phyloP scores from a whole-genome alignment of 2,797 vertebrate species.

The Microctenopoma stevenorrisi region DNA sequence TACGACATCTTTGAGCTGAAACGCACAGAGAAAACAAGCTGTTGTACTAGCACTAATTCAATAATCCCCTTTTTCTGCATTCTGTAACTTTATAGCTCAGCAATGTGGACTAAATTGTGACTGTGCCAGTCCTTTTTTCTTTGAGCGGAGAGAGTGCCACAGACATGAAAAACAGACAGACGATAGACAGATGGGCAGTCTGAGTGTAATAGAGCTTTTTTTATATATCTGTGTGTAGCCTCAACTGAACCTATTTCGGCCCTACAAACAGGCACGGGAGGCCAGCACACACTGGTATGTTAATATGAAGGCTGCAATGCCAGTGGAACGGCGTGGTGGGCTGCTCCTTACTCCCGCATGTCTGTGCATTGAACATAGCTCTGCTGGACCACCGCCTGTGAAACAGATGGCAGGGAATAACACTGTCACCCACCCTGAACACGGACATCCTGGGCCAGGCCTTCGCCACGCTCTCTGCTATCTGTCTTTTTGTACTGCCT shows the following conservation, averaged over 20 bases:
- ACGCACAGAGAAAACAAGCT: slow-evolving; percentile 61
- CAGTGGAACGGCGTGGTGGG: slow-evolving; percentile 54
- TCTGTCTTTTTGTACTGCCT: slow-evolving; percentile 68
- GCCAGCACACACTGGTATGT: slow-evolving; percentile 36
- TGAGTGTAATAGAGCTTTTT: slow-evolving; percentile 52
- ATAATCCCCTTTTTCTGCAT: slow-evolving; percentile 54
- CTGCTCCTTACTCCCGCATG: slow-evolving; percentile 61
- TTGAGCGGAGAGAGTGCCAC: slow-evolving; percentile 50
- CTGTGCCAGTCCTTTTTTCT: slow-evolving; percentile 41
- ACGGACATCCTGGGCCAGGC: slow-evolving; percentile 77
- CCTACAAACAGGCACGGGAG: slow-evolving; percentile 46
- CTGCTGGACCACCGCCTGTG: slow-evolving; percentile 81
- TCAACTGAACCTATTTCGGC: slow-evolving; percentile 52
- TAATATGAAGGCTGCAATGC: slow-evolving; percentile 57
- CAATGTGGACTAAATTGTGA: slow-evolving; percentile 43
- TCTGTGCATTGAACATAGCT: slow-evolving; percentile 68
- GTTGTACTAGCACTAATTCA: slow-evolving; percentile 52
- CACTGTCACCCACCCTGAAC: slow-evolving; percentile 80
- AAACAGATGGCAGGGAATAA: slow-evolving; percentile 86
- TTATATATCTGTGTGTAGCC: slow-evolving; percentile 44
- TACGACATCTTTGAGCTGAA: slow-evolving; percentile 33
- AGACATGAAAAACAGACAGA: slow-evolving; percentile 64
- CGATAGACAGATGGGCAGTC: slow-evolving; percentile 72
- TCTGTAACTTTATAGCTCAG: slow-evolving; percentile 63
- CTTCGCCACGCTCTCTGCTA: slow-evolving; percentile 67